phyloP scores from a whole-genome alignment of 1,140 invertebrate genomes.

The Papilio glaucus region DNA sequence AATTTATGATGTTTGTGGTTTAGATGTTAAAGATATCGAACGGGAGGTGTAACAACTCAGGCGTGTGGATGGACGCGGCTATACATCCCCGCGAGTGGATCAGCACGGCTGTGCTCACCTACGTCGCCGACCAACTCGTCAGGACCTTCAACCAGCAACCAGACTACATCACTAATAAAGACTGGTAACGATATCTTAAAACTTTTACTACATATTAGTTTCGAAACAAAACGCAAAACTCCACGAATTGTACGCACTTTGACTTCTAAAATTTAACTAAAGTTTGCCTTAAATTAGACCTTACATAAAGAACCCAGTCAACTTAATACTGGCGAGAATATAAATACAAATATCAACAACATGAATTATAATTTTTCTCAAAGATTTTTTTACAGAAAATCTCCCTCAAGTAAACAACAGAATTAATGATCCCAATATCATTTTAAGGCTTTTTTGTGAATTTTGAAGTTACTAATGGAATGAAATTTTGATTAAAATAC shows the following conservation, averaged over 20 bases:
- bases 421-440: no score
- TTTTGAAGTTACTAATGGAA: no score
- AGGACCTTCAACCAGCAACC: slow-evolving; percentile 65
- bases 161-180: slow-evolving; percentile 62
- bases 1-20: slow-evolving; percentile 21
- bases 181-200: slow-evolving; percentile 57
- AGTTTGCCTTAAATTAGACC: not conserved
- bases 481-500: no score
- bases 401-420: no score
- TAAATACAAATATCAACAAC: no score
- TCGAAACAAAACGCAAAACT: no score
- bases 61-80: slow-evolving; percentile 81
- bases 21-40: slow-evolving; percentile 83
- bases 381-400: no score
- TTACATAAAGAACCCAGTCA: not conserved
- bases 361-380: no score
- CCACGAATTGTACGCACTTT: no score
- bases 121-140: slow-evolving; percentile 84
- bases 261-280: no score
- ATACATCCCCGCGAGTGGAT: slow-evolving; percentile 90
- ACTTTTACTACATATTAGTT: not conserved
- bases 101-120: slow-evolving; percentile 86
- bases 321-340: no score
- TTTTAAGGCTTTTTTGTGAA: no score
- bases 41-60: slow-evolving; percentile 54